Evolutionary conservation across 2,888 invertebrate genomes (phyloP).

Genomic region (Dryocosmus kuriphilus): DNA sequence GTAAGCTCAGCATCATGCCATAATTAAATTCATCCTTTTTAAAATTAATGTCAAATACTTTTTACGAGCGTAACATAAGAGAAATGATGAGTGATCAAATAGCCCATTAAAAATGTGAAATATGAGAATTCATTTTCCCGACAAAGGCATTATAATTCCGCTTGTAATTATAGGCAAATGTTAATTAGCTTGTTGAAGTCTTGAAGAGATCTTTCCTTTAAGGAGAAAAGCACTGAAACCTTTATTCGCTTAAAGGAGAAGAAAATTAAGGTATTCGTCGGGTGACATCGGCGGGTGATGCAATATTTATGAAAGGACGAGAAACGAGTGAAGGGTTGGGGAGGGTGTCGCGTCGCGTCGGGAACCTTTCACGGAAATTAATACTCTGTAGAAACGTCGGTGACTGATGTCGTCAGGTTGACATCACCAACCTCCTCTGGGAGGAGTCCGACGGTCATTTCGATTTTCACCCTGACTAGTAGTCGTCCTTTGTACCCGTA

Average conservation of each 20-base stretch:
- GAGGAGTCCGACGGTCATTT: slow-evolving; percentile 9
- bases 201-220: not conserved
- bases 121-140: not conserved
- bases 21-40: not conserved
- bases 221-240: too few species aligned
- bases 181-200: not conserved
- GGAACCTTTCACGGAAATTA: slow-evolving; percentile 47
- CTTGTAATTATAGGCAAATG: not conserved
- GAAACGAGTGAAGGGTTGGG: not conserved
- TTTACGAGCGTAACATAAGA: not conserved
- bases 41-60: not conserved
- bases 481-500: not conserved
- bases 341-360: not conserved
- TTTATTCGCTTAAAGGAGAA: not conserved
- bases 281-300: not conserved
- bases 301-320: not conserved
- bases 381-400: slow-evolving; percentile 42
- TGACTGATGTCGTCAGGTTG: slow-evolving; percentile 37
- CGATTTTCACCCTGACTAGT: not conserved
- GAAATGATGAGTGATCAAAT: not conserved
- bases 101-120: not conserved
- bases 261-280: not conserved
- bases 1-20: too few species aligned
- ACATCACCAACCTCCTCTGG: slow-evolving; percentile 30
- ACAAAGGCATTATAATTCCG: not conserved